These are phyloP conservation scores for Amaurobius ferox DNA, from an alignment of 2,888 invertebrate species.

Conservation along the genomic window DNA sequence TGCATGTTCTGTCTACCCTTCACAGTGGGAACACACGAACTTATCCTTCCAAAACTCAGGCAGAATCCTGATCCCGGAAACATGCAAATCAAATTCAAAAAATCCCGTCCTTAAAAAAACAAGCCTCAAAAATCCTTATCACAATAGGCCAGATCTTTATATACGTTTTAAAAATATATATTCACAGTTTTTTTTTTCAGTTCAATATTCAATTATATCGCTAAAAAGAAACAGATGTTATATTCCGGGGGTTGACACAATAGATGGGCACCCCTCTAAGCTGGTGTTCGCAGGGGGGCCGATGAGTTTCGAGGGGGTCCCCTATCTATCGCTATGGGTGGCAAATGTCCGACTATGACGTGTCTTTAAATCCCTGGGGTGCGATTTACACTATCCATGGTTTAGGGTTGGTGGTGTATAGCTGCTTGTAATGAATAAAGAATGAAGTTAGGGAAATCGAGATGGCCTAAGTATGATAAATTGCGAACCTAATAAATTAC, in stretches of 20 bases:
- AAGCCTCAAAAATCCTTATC: neutral
- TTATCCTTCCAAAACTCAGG: neutral
- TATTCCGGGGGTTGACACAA: neutral
- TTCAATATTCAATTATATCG: slow-evolving; percentile 1
- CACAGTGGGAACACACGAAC: neutral
- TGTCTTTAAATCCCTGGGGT: slow-evolving; percentile 57
- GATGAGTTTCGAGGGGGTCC: neutral
- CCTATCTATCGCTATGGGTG: slow-evolving; percentile 36
- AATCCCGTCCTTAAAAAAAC: neutral
- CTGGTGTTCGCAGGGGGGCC: neutral
- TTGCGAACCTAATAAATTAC: too few species aligned
- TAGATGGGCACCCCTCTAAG: neutral
- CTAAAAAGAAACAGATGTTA: slow-evolving; percentile 10
- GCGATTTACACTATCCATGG: slow-evolving; percentile 41
- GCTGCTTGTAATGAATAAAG: neutral
- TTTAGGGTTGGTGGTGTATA: slow-evolving; percentile 15
- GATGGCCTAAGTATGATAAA: too few species aligned
- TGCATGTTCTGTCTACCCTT: neutral
- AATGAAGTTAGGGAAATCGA: neutral
- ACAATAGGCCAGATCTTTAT: neutral
- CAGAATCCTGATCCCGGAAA: neutral
- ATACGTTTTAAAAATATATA: neutral
- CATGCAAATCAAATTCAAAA: neutral
- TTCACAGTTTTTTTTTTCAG: neutral
- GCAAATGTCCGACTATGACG: slow-evolving; percentile 57